Base-by-base conservation (phyloP, 1,140 invertebrate genomes). In the Ostrea denselamellosa region DNA sequence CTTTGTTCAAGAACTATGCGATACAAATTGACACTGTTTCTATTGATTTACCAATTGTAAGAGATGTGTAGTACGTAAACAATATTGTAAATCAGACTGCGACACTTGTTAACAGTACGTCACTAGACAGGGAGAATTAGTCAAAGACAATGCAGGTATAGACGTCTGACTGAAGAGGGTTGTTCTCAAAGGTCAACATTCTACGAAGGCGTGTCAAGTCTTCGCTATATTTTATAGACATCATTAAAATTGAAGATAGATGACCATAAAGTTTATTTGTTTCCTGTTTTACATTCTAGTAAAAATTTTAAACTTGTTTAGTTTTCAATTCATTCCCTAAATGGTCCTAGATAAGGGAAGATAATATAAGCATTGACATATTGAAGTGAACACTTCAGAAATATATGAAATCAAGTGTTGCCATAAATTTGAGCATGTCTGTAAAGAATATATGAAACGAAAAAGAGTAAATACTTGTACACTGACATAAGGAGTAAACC, bases 361-460 rank as follows among this genome's bases (percentile, higher is more conserved):
- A 77, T 77, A 77, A 25, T 77, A 12, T 77, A 28, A 34, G 68
- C 68, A 77, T 77, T 77, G 68, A 28, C 68, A 77, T 44, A 77
- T 25, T 77, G 68, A 34, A 77, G 68, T 77, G 68, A 77, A 34
- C 25, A 77, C 68, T 77, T 77, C 28, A 77, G 68, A 77, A 77
- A 77, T 77, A 28, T 77, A 77, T 34, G 28, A 77, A 77, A 77
- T 77, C 68, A 77, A 77, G 68, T 77, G 68, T 77, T 77, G 68
- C 28, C 68, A 77, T 77, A 77, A 77, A 77, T 77, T 17, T 12
- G 9, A 77, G 14, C 28, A 77, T 25, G 25, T 28, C 68, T 77
- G 68, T 17, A 77, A 34, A 25, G 68, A 28, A 77, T 28, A 77
- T 71, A 77, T 77, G 68, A 77, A 77, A 77, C 22, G 68, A 77